Conservation (phyloP, 37 sponge, comb jelly and placozoan species). For the Aplysina aerophoba region DNA sequence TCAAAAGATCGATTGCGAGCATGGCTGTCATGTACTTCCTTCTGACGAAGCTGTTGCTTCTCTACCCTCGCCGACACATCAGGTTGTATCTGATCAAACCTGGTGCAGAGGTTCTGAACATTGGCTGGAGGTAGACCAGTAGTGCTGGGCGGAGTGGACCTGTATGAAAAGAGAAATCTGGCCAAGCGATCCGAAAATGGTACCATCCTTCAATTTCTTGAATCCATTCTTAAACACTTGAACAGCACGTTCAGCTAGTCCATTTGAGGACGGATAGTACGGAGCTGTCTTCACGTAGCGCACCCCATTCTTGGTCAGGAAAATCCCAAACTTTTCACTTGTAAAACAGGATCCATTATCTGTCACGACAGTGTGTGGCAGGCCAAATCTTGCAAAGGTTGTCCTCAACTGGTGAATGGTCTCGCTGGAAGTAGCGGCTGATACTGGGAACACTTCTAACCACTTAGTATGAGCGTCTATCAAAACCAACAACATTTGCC, state of each 20-base stretch:
- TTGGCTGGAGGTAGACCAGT: too few relatives aligned
- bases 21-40: not conserved
- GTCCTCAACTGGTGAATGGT: slow-evolving; percentile 1
- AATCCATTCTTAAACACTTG: too few relatives aligned
- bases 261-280: slow-evolving; percentile 26
- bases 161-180: too few relatives aligned
- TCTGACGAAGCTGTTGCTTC: not conserved
- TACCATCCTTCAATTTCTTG: too few relatives aligned
- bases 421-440: not conserved
- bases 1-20: not conserved
- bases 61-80: not conserved
- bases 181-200: too few relatives aligned
- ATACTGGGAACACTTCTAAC: slow-evolving; percentile 13
- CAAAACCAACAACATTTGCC: not conserved
- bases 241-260: slow-evolving; percentile 1
- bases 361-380: slow-evolving; percentile 10
- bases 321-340: slow-evolving; percentile 3
- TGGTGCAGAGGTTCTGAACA: too few relatives aligned
- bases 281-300: slow-evolving; percentile 6
- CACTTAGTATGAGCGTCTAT: slow-evolving; percentile 34
- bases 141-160: too few relatives aligned
- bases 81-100: not conserved
- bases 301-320: slow-evolving; percentile 11
- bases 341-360: slow-evolving; percentile 22
- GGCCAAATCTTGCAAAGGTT: slow-evolving; percentile 5